A percentile compares a stretch with the other conserved stretches of the same genome.
Evolutionary conservation across 23 tunicate species (phyloP).

Genomic region (Pegea sp.): DNA sequence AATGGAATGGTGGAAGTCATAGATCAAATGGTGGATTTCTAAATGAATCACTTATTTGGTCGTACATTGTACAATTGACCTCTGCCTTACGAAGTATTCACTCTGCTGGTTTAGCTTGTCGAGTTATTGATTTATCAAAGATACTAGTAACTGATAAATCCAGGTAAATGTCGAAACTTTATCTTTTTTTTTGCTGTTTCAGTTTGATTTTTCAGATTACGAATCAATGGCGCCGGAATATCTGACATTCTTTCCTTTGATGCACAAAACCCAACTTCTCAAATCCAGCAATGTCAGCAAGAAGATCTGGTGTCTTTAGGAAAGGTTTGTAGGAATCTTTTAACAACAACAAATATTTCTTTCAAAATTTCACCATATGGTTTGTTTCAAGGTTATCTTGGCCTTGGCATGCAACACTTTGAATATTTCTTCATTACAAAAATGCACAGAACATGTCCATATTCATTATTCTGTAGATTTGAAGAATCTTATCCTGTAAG

Average conservation of each 20-base stretch:
- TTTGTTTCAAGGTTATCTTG: conserved; percentile 80
- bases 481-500: conserved; percentile 60
- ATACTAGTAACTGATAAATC: conserved; percentile 72
- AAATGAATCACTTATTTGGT: conserved; percentile 84
- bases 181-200: not conserved
- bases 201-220: conserved; percentile 22
- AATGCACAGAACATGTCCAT: conserved; percentile 59
- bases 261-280: conserved; percentile 54
- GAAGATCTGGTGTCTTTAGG: conserved; percentile 85
- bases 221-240: conserved; percentile 67
- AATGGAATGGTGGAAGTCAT: conserved; percentile 67
- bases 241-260: conserved; percentile 69
- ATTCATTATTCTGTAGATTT: conserved; percentile 71
- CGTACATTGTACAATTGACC: conserved; percentile 83
- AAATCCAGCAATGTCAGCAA: conserved; percentile 83
- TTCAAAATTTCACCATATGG: too few relatives aligned
- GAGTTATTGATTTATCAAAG: conserved; percentile 76
- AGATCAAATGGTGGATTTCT: conserved; percentile 58
- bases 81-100: conserved; percentile 81
- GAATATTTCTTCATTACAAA: too few relatives aligned
- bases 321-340: conserved; percentile 15
- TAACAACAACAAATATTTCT: not conserved
- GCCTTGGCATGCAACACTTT: conserved; percentile 90
- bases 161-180: conserved; percentile 10
- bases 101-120: conserved; percentile 59